phyloP scores from a whole-genome alignment of 2,113 vertebrate genomes.

The Todiramphus saurophagus region DNA sequence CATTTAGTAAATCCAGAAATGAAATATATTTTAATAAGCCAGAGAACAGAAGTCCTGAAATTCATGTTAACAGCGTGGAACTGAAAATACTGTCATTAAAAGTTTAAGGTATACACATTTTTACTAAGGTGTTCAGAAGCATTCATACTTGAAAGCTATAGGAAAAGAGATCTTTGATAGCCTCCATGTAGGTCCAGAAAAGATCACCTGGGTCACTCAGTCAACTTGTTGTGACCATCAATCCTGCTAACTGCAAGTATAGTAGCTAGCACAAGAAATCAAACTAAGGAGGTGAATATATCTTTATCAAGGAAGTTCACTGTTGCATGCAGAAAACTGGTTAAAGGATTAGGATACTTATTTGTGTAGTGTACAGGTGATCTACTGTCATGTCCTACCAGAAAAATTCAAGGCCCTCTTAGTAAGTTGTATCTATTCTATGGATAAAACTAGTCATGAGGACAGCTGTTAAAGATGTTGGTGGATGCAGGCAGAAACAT shows the following conservation, averaged over 20 bases:
- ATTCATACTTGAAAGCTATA: not conserved
- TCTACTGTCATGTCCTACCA: not conserved
- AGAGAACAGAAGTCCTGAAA: not conserved
- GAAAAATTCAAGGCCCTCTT: not conserved
- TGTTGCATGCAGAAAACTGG: not conserved
- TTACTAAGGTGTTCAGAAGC: not conserved
- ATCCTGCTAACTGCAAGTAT: not conserved
- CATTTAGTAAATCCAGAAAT: not conserved
- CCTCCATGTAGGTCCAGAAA: not conserved
- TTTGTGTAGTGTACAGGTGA: not conserved
- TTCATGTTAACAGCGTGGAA: not conserved
- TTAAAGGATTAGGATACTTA: not conserved
- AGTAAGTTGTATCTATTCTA: not conserved
- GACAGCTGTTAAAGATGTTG: not conserved
- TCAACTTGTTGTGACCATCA: not conserved
- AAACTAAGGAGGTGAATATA: not conserved
- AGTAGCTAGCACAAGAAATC: not conserved
- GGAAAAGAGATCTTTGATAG: not conserved
- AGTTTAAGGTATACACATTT: not conserved
- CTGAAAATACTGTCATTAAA: not conserved
- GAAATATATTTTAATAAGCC: not conserved
- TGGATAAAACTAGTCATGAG: not conserved
- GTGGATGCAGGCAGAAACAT: not conserved
- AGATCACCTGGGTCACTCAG: not conserved
- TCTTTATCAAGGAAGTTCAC: not conserved